phyloP scores from a whole-genome alignment of 2,797 vertebrate genomes.

The Danio tinwini region DNA sequence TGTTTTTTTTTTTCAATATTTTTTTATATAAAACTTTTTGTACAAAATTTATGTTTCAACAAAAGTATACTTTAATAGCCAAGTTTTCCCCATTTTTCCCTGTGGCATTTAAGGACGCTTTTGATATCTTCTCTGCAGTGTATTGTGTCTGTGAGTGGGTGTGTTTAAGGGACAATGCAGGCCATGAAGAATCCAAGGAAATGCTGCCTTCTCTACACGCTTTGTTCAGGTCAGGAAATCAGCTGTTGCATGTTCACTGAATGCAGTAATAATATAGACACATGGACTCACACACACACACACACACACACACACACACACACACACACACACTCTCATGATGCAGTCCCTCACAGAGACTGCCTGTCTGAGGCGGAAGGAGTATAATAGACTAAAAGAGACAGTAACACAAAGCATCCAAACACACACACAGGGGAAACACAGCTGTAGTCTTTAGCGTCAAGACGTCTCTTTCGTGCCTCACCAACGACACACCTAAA shows the following conservation, averaged over 20 bases:
- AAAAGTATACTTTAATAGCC: not conserved
- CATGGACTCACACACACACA: constrained; percentile 39
- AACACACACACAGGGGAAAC: constrained; percentile 44
- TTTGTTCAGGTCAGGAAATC: constrained; percentile 60
- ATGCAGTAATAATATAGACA: constrained; percentile 40
- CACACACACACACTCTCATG: constrained; percentile 15
- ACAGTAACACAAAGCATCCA: constrained; percentile 51
- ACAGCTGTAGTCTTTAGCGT: constrained; percentile 13
- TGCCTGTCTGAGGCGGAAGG: constrained; percentile 54
- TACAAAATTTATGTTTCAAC: not conserved
- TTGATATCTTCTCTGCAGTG: not conserved
- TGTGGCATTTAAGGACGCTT: not conserved
- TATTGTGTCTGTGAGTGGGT: not conserved
- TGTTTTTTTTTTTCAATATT: too few species aligned
- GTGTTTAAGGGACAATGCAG: constrained; percentile 26
- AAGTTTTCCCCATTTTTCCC: not conserved
- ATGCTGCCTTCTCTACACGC: constrained; percentile 27
- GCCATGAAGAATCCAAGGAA: constrained; percentile 57
- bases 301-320: constrained; percentile 22
- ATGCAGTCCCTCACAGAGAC: constrained; percentile 47
- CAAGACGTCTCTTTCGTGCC: constrained; percentile 13
- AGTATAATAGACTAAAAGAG: constrained; percentile 53
- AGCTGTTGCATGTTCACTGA: constrained; percentile 53
- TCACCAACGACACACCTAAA: constrained; percentile 17
- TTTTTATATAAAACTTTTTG: too few species aligned